These are phyloP conservation scores for Podarcis lilfordi DNA, from an alignment of 2,797 vertebrate genomes.

Conservation along the genomic window DNA sequence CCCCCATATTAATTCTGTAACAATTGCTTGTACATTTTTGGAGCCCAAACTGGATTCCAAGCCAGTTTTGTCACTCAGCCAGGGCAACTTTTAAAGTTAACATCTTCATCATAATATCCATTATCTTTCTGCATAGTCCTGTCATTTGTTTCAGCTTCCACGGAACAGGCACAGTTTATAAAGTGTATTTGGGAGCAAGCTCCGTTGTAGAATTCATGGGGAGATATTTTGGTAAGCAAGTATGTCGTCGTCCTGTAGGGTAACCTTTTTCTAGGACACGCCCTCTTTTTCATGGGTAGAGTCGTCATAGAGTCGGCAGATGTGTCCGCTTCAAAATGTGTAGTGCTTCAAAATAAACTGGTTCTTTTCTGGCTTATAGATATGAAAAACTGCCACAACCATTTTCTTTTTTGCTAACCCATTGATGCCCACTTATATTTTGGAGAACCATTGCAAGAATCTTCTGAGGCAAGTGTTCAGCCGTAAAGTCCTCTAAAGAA, in stretches of 20 bases:
- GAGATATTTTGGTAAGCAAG: no score
- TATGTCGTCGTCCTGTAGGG: no score
- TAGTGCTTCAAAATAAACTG: no score
- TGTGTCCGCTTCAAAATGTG: no score
- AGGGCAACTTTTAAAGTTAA: constrained; percentile 19
- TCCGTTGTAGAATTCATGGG: no score
- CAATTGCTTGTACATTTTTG: constrained; percentile 54
- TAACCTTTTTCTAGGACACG: no score
- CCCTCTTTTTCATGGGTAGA: no score
- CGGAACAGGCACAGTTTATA: background rate
- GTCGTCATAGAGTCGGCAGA: no score
- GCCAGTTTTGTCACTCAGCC: constrained; percentile 35
- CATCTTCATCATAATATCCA: background rate
- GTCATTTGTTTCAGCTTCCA: background rate
- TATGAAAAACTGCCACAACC: background rate
- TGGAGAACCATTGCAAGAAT: background rate
- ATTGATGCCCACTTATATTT: background rate
- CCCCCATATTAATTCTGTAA: constrained; percentile 51
- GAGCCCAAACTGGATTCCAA: constrained; percentile 34
- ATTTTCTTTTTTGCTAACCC: background rate
- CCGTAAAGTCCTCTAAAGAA: no score
- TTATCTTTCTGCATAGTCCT: background rate
- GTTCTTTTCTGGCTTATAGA: no score
- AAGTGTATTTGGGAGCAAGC: background rate
- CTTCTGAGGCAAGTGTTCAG: background rate